These are phyloP conservation scores for Premnoplex brunnescens DNA, from an alignment of 2,797 vertebrate species.

Conservation along the genomic window DNA sequence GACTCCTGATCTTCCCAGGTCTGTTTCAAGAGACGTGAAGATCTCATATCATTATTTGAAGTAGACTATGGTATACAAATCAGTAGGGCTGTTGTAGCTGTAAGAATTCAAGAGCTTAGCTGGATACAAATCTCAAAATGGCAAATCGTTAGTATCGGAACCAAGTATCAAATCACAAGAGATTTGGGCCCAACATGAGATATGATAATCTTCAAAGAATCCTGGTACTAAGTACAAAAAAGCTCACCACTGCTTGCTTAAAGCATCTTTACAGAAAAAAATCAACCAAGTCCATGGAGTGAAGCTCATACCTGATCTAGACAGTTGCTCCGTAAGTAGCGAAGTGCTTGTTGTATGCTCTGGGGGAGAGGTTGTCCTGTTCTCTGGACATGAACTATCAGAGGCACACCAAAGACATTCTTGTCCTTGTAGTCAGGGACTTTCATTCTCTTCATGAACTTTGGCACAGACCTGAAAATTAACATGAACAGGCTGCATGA, in stretches of 20 bases:
- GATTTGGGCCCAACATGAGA: not conserved
- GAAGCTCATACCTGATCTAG: conserved; percentile 89
- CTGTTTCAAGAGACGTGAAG: not conserved
- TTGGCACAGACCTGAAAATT: conserved; percentile 91
- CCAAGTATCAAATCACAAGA: not conserved
- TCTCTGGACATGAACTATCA: conserved; percentile 95
- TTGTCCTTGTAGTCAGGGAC: conserved; percentile 98
- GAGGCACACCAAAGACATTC: conserved; percentile 94
- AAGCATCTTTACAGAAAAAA: not conserved
- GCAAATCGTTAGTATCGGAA: not conserved
- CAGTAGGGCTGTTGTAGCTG: not conserved
- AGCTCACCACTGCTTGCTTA: not conserved
- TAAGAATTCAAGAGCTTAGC: not conserved
- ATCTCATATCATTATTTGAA: not conserved
- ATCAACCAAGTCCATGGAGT: rapidly evolving
- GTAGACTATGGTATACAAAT: not conserved
- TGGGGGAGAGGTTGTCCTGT: conserved; percentile 94
- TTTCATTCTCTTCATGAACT: conserved; percentile 99
- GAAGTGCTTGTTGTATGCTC: conserved; percentile 92
- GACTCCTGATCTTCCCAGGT: not conserved
- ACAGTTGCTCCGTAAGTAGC: conserved; percentile 91
- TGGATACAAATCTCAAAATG: not conserved
- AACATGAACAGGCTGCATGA: not conserved
- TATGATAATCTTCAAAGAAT: not conserved
- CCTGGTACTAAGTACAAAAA: not conserved